Conservation (phyloP, 2,888 invertebrate species). For the Cosmia pyralina region DNA sequence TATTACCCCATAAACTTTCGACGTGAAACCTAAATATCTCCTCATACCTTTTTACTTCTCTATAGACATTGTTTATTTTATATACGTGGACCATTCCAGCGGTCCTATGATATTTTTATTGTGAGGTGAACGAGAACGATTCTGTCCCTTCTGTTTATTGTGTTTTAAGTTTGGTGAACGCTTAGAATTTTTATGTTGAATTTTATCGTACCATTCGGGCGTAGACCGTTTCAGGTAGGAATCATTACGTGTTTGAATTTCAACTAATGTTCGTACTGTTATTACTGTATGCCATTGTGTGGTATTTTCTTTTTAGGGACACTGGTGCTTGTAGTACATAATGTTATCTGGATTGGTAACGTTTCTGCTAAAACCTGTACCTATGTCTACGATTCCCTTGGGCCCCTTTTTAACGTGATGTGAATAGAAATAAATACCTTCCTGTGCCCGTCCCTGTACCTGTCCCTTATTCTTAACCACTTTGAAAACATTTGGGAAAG, state of each 20-base stretch:
- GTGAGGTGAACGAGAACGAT: slow-evolving; percentile 75
- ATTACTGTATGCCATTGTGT: slow-evolving; percentile 34
- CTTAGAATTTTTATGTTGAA: slow-evolving; percentile 77
- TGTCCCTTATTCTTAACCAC: background rate
- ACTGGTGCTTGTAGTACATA: slow-evolving; percentile 43
- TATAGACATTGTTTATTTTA: slow-evolving; percentile 78
- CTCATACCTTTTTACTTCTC: slow-evolving; percentile 68
- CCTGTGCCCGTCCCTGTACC: too few species aligned
- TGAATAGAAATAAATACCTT: slow-evolving; percentile 1
- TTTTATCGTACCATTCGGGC: slow-evolving; percentile 60
- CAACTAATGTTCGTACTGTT: slow-evolving; percentile 56
- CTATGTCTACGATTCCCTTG: background rate
- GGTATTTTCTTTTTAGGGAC: slow-evolving; percentile 34
- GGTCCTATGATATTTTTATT: slow-evolving; percentile 78
- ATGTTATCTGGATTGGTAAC: slow-evolving; percentile 31
- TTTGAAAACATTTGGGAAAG: background rate
- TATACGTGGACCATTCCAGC: slow-evolving; percentile 72
- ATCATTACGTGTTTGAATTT: slow-evolving; percentile 69
- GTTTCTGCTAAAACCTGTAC: slow-evolving; percentile 21
- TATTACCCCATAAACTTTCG: slow-evolving; percentile 79
- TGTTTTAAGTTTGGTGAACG: slow-evolving; percentile 74
- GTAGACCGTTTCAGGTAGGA: slow-evolving; percentile 48
- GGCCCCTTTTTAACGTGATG: background rate
- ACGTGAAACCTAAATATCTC: slow-evolving; percentile 75
- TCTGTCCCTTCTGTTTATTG: slow-evolving; percentile 74